Conservation (phyloP, 2,888 invertebrate genomes). For the Eucera pruinosa region DNA sequence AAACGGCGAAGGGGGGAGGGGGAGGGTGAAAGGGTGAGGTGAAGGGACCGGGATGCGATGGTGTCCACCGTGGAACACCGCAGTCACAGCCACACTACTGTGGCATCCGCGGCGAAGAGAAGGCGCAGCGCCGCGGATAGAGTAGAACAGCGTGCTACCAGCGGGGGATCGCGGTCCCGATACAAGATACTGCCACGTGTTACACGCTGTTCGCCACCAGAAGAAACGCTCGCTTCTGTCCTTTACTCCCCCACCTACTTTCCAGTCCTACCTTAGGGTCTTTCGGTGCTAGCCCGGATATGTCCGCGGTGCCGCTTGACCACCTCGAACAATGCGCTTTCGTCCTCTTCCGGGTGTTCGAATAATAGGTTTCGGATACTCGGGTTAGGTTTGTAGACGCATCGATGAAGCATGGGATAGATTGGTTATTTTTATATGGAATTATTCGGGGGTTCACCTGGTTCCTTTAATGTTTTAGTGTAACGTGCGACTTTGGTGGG, state of each 20-base stretch:
- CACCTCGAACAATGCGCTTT: conserved; percentile 52
- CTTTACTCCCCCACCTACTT: conserved; percentile 24
- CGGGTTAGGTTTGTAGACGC: conserved; percentile 20
- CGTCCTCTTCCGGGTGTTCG: conserved; percentile 53
- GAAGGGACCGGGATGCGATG: conserved; percentile 52
- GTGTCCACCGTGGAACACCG: conserved; percentile 60
- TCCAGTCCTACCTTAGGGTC: conserved; percentile 33
- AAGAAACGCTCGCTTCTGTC: conserved; percentile 74
- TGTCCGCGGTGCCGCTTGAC: conserved; percentile 23
- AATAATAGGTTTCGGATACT: conserved; percentile 23
- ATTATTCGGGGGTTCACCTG: too few species aligned
- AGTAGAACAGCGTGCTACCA: conserved; percentile 80
- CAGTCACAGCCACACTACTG: conserved; percentile 51
- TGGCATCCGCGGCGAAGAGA: conserved; percentile 65
- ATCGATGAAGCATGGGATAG: not conserved
- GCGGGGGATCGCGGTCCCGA: conserved; percentile 81
- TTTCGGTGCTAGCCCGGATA: conserved; percentile 60
- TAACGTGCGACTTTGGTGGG: too few species aligned
- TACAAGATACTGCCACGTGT: conserved; percentile 84
- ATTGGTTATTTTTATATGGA: too few species aligned
- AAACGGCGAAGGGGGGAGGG: too few species aligned
- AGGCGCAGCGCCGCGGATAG: conserved; percentile 71
- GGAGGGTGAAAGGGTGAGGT: conserved; percentile 58
- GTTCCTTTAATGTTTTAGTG: too few species aligned
- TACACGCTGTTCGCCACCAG: conserved; percentile 84